Percentiles rank a stretch among this genome's conserved stretches.
Conservation (phyloP, 2,113 vertebrate genomes). For the Misgurnus mizolepis region DNA sequence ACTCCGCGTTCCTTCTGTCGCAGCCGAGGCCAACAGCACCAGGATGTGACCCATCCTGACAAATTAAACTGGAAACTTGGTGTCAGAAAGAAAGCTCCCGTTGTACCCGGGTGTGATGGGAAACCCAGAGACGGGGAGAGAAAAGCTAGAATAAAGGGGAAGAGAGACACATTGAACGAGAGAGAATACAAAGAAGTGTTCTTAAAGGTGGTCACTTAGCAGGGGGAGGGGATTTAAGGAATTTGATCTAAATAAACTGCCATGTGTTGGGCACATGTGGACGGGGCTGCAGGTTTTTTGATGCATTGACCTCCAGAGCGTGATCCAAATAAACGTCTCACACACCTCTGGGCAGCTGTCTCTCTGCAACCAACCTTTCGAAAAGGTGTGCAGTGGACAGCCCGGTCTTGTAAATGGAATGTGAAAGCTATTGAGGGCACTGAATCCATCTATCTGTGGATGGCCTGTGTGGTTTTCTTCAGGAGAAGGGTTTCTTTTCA, state of each 20-base stretch:
- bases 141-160: background rate
- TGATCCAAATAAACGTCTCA: conserved; percentile 40
- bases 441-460: background rate
- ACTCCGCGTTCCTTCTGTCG: conserved; percentile 49
- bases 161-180: conserved; percentile 10
- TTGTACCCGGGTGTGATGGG: conserved; percentile 18
- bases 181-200: conserved; percentile 54
- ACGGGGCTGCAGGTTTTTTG: conserved; percentile 8
- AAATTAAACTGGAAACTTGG: conserved; percentile 43
- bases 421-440: conserved; percentile 5
- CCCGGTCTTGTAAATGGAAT: background rate
- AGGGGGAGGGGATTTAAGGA: conserved; percentile 15
- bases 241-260: conserved; percentile 37
- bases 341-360: conserved; percentile 10
- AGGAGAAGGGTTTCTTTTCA: conserved; percentile 25
- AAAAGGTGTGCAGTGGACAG: background rate
- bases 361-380: background rate
- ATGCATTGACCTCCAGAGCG: conserved; percentile 52
- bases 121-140: conserved; percentile 38
- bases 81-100: conserved; percentile 41
- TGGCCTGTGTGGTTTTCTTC: conserved; percentile 22
- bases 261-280: conserved; percentile 41
- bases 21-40: conserved; percentile 45
- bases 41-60: conserved; percentile 47
- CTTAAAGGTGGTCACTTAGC: conserved; percentile 45